A percentile compares a stretch with the other conserved stretches of the same genome.
Conservation (phyloP, 2,797 vertebrate genomes). For the Eulemur rubriventer region DNA sequence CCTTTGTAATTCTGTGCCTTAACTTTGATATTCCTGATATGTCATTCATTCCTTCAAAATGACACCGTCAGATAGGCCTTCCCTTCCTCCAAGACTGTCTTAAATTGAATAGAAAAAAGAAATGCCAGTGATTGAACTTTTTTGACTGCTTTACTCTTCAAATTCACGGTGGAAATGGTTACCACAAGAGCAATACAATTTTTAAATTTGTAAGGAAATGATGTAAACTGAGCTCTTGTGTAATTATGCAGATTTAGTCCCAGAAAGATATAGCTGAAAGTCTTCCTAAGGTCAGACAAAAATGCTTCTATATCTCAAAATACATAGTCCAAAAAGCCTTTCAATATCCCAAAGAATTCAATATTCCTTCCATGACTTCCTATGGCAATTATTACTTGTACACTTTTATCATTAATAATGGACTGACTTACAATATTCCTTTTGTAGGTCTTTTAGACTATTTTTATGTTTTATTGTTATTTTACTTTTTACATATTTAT, state of each 20-base stretch:
- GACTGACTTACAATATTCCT: background rate
- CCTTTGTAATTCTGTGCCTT: background rate
- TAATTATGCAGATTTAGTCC: background rate
- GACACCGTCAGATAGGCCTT: background rate
- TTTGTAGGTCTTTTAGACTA: background rate
- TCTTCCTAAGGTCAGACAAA: background rate
- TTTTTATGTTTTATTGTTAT: background rate
- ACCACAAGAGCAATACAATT: background rate
- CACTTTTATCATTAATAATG: background rate
- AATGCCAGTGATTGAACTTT: constrained; percentile 27
- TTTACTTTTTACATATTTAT: background rate
- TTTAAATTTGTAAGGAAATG: background rate
- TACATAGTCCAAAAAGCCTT: background rate
- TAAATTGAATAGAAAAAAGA: background rate
- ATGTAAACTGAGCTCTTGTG: background rate
- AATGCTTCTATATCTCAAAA: background rate
- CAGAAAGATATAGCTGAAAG: background rate
- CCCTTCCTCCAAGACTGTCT: background rate
- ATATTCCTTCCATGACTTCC: background rate
- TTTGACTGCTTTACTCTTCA: background rate
- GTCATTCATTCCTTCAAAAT: background rate
- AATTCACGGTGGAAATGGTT: background rate
- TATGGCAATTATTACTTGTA: background rate
- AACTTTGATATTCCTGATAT: background rate
- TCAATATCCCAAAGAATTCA: background rate